phyloP scores from a whole-genome alignment of 2,113 vertebrate species.

The Podocnemis expansa region DNA sequence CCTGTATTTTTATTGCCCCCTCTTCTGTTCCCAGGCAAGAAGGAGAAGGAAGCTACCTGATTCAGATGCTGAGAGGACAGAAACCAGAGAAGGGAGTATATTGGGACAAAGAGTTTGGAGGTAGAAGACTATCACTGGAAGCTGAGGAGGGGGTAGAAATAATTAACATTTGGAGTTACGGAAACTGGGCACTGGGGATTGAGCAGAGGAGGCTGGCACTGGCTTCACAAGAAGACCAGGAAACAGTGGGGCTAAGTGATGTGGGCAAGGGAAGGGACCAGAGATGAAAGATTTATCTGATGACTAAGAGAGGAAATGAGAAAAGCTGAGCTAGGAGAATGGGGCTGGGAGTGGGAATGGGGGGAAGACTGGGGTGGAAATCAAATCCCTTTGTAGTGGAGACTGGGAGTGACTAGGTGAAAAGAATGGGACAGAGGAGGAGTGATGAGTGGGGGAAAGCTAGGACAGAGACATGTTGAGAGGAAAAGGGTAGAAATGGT shows the following conservation, averaged over 20 bases:
- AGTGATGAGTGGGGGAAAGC: neutral
- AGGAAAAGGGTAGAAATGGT: neutral
- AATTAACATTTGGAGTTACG: neutral
- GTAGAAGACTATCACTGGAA: neutral
- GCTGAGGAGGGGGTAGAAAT: neutral
- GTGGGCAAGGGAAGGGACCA: neutral
- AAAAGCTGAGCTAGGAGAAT: neutral
- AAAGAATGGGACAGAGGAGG: neutral
- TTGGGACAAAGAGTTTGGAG: neutral
- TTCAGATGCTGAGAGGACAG: neutral
- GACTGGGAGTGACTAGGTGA: neutral
- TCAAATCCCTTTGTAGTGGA: neutral
- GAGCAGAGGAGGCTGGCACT: neutral
- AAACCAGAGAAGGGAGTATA: neutral
- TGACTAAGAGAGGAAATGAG: neutral
- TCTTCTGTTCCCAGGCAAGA: neutral
- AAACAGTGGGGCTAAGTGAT: neutral
- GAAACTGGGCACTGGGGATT: neutral
- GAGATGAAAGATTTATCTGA: neutral
- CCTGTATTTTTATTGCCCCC: neutral
- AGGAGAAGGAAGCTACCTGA: neutral
- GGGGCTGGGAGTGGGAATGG: neutral
- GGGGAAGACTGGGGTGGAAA: neutral
- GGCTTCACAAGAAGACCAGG: neutral
- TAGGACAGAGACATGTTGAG: neutral